phyloP scores from a whole-genome alignment of 2,888 invertebrate genomes.

The Lucinisca nassula region DNA sequence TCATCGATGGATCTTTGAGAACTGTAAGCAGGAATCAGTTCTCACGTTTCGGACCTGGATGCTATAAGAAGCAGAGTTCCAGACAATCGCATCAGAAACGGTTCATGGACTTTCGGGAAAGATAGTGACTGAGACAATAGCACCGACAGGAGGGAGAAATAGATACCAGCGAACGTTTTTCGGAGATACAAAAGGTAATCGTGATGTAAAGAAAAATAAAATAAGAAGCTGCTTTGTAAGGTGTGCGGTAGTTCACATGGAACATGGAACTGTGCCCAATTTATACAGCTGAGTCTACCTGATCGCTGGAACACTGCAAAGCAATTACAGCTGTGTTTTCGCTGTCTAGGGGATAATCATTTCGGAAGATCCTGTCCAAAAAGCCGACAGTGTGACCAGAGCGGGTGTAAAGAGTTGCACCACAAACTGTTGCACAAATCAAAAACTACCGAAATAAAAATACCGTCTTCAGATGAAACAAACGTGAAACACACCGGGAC shows the following conservation, averaged over 20 bases:
- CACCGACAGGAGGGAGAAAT: neutral
- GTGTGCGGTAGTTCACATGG: constrained; percentile 17
- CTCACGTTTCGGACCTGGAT: constrained; percentile 20
- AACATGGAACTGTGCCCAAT: constrained; percentile 31
- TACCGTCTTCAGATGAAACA: neutral
- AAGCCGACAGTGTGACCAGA: constrained; percentile 15
- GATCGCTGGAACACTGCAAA: constrained; percentile 13
- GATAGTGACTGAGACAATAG: neutral
- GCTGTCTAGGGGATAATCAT: no score
- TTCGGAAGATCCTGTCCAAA: no score
- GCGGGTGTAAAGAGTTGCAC: constrained; percentile 19
- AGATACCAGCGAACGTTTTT: neutral
- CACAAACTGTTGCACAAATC: constrained; percentile 17
- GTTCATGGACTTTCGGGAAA: constrained; percentile 9
- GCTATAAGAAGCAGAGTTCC: constrained; percentile 38
- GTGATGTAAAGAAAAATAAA: neutral
- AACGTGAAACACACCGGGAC: neutral
- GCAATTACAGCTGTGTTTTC: neutral
- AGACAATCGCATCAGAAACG: constrained; percentile 24
- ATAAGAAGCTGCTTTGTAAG: neutral
- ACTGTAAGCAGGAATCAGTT: constrained; percentile 25
- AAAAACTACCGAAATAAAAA: neutral
- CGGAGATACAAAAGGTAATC: neutral
- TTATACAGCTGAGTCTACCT: constrained; percentile 12
- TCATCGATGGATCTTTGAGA: constrained; percentile 45